Evolutionary conservation across 2,113 vertebrate species (phyloP).

Genomic region (Apistogramma diplotaenia): DNA sequence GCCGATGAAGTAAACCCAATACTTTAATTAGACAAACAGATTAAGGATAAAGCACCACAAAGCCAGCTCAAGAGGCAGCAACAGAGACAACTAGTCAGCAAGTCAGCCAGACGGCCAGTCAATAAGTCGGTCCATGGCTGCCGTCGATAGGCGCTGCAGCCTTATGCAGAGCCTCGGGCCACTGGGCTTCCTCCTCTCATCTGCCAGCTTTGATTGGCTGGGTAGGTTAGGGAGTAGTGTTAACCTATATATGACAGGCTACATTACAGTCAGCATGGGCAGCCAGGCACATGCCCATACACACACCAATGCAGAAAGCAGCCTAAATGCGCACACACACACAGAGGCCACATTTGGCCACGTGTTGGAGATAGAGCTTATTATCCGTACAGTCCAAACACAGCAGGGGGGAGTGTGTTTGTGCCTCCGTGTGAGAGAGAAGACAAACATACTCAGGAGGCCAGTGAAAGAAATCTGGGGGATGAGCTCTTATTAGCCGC

Average conservation of each 20-base stretch:
- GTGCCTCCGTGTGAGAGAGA: background rate
- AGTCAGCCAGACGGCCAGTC: slow-evolving; percentile 45
- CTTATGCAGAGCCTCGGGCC: slow-evolving; percentile 74
- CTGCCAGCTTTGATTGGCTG: slow-evolving; percentile 54
- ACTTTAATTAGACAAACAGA: slow-evolving; percentile 54
- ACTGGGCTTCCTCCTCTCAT: slow-evolving; percentile 55
- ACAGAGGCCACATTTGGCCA: slow-evolving; percentile 56
- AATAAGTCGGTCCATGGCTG: slow-evolving; percentile 56
- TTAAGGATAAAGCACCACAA: slow-evolving; percentile 33
- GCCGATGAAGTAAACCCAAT: slow-evolving; percentile 46
- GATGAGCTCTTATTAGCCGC: slow-evolving; percentile 23
- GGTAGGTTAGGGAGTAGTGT: slow-evolving; percentile 76
- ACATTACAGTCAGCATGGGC: slow-evolving; percentile 81
- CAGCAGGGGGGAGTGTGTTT: slow-evolving; percentile 29
- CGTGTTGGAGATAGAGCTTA: slow-evolving; percentile 44
- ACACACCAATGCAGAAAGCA: slow-evolving; percentile 3
- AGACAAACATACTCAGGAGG: background rate
- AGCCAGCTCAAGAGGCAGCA: slow-evolving; percentile 16
- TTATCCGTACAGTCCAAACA: slow-evolving; percentile 53
- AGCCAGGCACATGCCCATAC: slow-evolving; percentile 60
- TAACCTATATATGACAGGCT: slow-evolving; percentile 90
- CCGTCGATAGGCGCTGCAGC: slow-evolving; percentile 75
- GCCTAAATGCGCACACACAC: slow-evolving; percentile 19
- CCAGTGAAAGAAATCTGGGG: slow-evolving; percentile 2
- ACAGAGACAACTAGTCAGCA: slow-evolving; percentile 39